A percentile compares a stretch with the other conserved stretches of the same genome.
Evolutionary conservation across 1,140 invertebrate species (phyloP).

Genomic region (Eubasilissa regina): DNA sequence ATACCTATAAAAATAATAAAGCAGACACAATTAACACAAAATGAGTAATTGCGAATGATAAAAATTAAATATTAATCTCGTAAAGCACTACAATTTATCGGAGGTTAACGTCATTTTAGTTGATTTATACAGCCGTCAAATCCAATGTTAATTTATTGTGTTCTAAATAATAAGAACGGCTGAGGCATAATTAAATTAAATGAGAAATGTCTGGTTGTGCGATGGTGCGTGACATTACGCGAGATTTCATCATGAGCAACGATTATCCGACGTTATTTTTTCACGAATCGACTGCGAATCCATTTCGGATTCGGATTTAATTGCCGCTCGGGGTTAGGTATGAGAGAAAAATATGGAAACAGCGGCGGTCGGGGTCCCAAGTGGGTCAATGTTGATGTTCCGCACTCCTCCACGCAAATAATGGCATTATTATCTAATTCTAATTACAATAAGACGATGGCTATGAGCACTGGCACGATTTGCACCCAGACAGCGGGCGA

Average conservation of each 20-base stretch:
- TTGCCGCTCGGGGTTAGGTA: slow-evolving; percentile 7
- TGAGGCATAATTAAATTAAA: not conserved
- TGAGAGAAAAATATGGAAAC: slow-evolving; percentile 31
- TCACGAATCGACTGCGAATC: slow-evolving; percentile 1
- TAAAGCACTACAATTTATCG: not conserved
- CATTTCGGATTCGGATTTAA: slow-evolving; percentile 35
- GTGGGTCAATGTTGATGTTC: slow-evolving; percentile 44
- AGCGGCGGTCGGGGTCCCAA: not conserved
- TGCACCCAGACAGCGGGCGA: not conserved
- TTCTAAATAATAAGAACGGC: not conserved
- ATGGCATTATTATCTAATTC: slow-evolving; percentile 31
- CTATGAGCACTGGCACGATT: not conserved
- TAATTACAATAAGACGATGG: slow-evolving; percentile 33
- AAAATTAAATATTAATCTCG: no score
- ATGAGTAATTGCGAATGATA: no score
- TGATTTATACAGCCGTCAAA: not conserved
- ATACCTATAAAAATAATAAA: no score
- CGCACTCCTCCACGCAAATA: slow-evolving; percentile 26
- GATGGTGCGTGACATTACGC: slow-evolving; percentile 27
- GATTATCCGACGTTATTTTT: not conserved
- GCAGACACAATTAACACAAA: no score
- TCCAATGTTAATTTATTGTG: not conserved
- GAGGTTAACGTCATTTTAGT: not conserved
- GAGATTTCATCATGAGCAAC: slow-evolving; percentile 11
- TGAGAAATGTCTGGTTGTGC: not conserved